These are phyloP conservation scores for Jaculus jaculus DNA, from an alignment of 2,113 vertebrate genomes.

Conservation along the genomic window DNA sequence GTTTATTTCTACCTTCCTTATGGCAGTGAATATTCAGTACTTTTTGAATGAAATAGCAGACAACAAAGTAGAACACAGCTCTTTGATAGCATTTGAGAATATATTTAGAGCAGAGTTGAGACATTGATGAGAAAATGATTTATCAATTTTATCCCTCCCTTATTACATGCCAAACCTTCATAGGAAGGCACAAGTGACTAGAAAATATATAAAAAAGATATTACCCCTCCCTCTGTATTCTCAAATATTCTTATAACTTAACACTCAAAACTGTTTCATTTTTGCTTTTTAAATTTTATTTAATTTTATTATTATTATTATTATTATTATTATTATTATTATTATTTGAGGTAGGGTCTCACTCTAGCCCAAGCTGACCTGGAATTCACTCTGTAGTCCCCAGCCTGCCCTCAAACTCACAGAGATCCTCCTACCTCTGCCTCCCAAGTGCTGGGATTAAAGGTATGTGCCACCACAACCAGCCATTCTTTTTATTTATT, in stretches of 20 bases:
- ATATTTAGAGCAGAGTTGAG: neutral
- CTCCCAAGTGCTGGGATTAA: too few relatives aligned
- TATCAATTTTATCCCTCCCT: neutral
- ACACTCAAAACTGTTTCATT: neutral
- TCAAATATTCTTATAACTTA: neutral
- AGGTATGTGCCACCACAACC: too few relatives aligned
- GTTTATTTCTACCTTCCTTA: constrained; percentile 34
- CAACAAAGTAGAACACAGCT: neutral
- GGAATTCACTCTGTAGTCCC: too few relatives aligned
- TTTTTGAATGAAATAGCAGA: neutral
- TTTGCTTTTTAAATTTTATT: too few relatives aligned
- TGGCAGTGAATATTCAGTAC: neutral
- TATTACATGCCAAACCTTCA: neutral
- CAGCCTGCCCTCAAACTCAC: too few relatives aligned
- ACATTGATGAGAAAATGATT: neutral
- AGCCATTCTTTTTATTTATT: too few relatives aligned
- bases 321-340: too few relatives aligned
- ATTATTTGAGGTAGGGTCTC: too few relatives aligned
- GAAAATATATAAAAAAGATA: neutral
- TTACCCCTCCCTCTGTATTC: neutral
- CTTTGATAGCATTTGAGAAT: constrained; percentile 17
- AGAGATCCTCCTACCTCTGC: too few relatives aligned
- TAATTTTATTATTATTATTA: too few relatives aligned
- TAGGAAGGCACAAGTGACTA: neutral
- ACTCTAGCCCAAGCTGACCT: too few relatives aligned